Conservation (phyloP, 1,140 invertebrate genomes). For the honey bee (Apis mellifera) region DNA sequence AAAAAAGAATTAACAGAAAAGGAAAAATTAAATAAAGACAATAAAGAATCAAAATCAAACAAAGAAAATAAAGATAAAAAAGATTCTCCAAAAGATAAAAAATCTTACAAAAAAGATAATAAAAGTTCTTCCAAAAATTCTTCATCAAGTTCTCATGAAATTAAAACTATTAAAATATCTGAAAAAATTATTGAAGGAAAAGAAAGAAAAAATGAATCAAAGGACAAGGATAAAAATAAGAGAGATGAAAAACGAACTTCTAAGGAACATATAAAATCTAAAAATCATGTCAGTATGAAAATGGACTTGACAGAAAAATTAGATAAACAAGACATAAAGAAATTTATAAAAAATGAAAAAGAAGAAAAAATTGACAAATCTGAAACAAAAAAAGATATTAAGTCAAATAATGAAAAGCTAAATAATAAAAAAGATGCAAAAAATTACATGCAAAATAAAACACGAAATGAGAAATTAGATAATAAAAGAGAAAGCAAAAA, state of each 20-base stretch:
- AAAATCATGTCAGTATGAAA: conserved; percentile 50
- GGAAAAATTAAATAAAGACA: conserved; percentile 74
- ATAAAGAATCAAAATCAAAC: conserved; percentile 62
- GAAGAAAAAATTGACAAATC: conserved; percentile 57
- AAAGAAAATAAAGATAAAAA: conserved; percentile 71
- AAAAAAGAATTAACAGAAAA: conserved; percentile 80
- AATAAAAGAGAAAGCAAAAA: conserved; percentile 65
- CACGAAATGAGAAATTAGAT: conserved; percentile 67
- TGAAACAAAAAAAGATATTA: conserved; percentile 57
- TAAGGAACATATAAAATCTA: conserved; percentile 67
- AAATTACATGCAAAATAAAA: conserved; percentile 57
- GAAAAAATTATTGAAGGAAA: conserved; percentile 65
- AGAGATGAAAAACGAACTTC: conserved; percentile 63
- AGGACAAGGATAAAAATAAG: conserved; percentile 81
- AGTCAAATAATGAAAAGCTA: conserved; percentile 54
- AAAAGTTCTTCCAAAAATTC: conserved; percentile 71
- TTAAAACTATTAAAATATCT: conserved; percentile 55
- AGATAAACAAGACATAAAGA: conserved; percentile 52
- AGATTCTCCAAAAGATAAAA: conserved; percentile 71
- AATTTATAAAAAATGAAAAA: conserved; percentile 54
- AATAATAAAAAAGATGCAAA: conserved; percentile 67
- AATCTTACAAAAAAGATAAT: conserved; percentile 69
- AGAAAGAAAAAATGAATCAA: conserved; percentile 73
- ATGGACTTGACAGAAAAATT: conserved; percentile 51
- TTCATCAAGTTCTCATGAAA: conserved; percentile 59